Base-by-base conservation (phyloP, 1,140 invertebrate species). In the Helicoverpa zea region DNA sequence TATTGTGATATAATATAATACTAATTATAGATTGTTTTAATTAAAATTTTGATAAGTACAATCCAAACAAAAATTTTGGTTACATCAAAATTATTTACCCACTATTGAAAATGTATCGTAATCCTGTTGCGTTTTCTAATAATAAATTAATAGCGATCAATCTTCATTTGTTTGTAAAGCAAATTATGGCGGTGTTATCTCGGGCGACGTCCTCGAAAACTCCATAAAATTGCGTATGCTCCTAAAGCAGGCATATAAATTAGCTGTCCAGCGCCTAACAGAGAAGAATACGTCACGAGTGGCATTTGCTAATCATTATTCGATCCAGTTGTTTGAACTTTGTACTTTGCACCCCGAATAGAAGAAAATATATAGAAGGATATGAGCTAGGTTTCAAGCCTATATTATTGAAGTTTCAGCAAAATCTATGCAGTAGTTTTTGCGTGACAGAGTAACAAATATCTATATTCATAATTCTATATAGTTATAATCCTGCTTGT, bases 101-200 rank as follows among this genome's bases (percentile, higher is more conserved):
- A n/a, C n/a, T 54, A n/a, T 14, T n/a, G 13, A 14, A 61, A 61
- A 30, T 14, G 29, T 63, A 29, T 54, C n/a, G 13, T 14, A 2
- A 54, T 54, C 13, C 14, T 54, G n/a, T n/a, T 7, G 52, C 47
- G 9, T 68, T 68, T 49, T 16, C 64, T 18, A 51, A 68, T 51
- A 58, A 83, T 80, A 82, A 87, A 84, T 86, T 85, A 81, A 74
- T 77, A 52, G 70, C 80, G 81, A 87, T 89, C 85, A 84, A 85
- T 88, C 88, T 85, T 87, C 72, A 63, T 77, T 74, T 83, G 82
- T 81, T 81, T 82, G 76, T 43, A 81, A 83, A 80, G 59, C 70
- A 86, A 87, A 84, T 83, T 84, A 43, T 43, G 80, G 72, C 79
- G 4, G 7, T 81, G 76, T 79, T 59, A 79, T 79, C 76, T 16